Evolutionary conservation across 2,113 vertebrate genomes (phyloP), one percentile per base, ranked within the genome.

Genomic region (Osmerus mordax): DNA sequence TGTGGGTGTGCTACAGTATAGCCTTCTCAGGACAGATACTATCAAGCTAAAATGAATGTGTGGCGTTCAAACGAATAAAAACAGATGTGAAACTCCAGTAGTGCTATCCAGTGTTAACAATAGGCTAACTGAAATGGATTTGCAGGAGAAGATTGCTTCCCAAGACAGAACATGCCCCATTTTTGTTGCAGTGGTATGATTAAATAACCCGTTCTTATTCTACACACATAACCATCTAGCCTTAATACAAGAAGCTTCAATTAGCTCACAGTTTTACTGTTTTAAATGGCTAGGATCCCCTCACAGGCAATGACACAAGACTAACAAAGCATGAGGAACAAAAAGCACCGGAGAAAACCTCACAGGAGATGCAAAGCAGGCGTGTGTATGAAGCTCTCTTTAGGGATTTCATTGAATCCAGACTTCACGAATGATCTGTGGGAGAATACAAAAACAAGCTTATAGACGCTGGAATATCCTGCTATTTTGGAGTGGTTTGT

Each of bases 331-430:
- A 69, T 65, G 67, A 74, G 29, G 58, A 93, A 93, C 71, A 79
- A 28, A 70, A 67, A 73, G 70, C 68, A 80, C 65, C 41, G 56
- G 47, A 65, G 16, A 69, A 63, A 77, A 79, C 73, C 97, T 99
- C 93, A 99, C 97, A 99, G 94, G 87, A 99, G 96, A 91, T 99
- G 96, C 88, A 99, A 95, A 85, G 95, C 95, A 76, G 96, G 95
- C 88, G 94, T 96, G 93, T 97, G 95, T 86, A 96, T 93, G 93
- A 98, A 89, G 78, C 87, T 88, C 77, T 92, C 91, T 28, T 90
- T 92, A 6, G 91, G 89, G 87, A 92, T 91, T 76, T 91, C 89
- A 14, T 83, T 89, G 82, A 90, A 91, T 79, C 87, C 83, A 4
- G 91, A 91, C 83, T 92, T 92, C 72, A 91, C 89, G 73, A 92